Conservation (phyloP, 2,113 vertebrate genomes). For the Erythrocebus patas region DNA sequence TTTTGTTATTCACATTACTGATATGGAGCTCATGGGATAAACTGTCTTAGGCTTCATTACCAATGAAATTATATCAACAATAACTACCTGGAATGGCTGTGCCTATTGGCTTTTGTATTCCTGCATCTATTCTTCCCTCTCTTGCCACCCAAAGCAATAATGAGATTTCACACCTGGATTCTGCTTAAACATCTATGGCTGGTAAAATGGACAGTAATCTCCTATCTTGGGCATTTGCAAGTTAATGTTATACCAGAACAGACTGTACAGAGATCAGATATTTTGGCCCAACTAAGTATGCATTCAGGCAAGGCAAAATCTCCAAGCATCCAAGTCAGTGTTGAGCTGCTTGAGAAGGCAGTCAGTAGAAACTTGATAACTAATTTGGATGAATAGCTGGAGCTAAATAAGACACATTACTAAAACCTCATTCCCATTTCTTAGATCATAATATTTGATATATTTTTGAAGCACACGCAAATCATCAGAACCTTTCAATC, state of each 20-base stretch:
- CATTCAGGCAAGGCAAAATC: conserved; percentile 7
- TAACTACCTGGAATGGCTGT: neutral
- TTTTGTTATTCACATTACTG: neutral
- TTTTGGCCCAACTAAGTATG: conserved; percentile 39
- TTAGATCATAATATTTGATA: conserved; percentile 71
- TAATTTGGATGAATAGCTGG: conserved; percentile 38
- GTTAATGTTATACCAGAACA: conserved; percentile 31
- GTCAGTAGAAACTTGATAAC: conserved; percentile 44
- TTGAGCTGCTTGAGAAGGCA: neutral
- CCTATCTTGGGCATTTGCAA: neutral
- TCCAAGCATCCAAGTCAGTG: neutral
- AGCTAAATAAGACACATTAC: conserved; percentile 54
- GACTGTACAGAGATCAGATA: neutral
- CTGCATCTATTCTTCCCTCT: neutral
- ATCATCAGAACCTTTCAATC: conserved; percentile 52
- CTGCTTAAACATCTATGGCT: conserved; percentile 8
- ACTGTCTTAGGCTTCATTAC: conserved; percentile 17
- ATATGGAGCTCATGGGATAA: neutral
- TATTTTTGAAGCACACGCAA: conserved; percentile 64
- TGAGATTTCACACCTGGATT: conserved; percentile 18
- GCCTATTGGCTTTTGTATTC: neutral
- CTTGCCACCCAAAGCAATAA: neutral
- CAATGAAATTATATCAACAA: conserved; percentile 6
- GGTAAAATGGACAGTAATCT: conserved; percentile 7
- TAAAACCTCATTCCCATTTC: conserved; percentile 56